Conservation (phyloP, 2,113 vertebrate genomes). For the Panurus biarmicus region DNA sequence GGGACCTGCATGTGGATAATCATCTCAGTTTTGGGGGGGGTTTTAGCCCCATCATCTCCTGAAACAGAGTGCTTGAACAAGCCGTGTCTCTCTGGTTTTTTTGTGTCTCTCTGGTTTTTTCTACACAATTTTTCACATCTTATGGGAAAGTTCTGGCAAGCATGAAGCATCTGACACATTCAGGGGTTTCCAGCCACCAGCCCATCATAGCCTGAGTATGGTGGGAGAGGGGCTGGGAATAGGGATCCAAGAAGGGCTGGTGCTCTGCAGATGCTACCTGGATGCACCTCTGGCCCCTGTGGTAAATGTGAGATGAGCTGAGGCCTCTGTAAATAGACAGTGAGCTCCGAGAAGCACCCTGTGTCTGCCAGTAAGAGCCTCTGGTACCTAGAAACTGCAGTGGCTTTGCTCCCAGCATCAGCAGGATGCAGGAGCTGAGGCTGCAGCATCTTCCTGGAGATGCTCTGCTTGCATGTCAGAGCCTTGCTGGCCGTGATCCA, state of each 20-base stretch:
- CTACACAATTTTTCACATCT: conserved; percentile 25
- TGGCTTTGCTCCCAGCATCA: accelerated
- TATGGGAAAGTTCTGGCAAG: not conserved
- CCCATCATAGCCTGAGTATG: accelerated
- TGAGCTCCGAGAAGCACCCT: not conserved
- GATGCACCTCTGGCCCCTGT: not conserved
- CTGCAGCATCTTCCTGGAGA: not conserved
- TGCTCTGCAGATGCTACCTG: accelerated
- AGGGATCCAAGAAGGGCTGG: not conserved
- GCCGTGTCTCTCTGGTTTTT: no score
- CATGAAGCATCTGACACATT: not conserved
- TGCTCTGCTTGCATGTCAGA: not conserved
- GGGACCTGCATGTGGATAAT: not conserved
- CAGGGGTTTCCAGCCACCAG: not conserved
- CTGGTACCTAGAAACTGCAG: not conserved
- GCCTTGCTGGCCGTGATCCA: not conserved
- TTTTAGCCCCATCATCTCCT: not conserved
- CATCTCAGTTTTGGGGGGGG: not conserved
- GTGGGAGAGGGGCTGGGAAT: accelerated
- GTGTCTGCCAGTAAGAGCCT: not conserved
- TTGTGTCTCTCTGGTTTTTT: not conserved
- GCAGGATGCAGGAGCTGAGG: not conserved
- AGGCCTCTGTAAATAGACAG: not conserved
- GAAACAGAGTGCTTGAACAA: not conserved
- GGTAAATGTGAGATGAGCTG: not conserved